Base-by-base conservation (phyloP, 2,888 invertebrate species). In the Harmothoe impar region DNA sequence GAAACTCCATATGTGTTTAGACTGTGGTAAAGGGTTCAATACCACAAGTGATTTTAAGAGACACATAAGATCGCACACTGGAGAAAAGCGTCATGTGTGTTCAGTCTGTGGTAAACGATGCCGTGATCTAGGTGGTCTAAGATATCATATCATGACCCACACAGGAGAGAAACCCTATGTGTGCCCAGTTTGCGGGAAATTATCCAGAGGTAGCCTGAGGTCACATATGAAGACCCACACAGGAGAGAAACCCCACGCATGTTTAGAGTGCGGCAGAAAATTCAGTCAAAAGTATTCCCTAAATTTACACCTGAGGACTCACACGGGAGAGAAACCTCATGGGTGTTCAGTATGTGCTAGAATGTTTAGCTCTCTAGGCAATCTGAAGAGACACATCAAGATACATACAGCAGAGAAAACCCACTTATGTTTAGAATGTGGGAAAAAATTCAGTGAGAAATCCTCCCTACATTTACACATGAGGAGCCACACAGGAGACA, bases 1-100 rank as follows among this genome's bases (percentile, higher is more conserved):
- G 43, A 43, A 43, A 43, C 43, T 10, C 10, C 43, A 43, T 43
- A 43, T 43, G 10, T 43, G 43, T 43, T 43, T 10, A 43, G 5
- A 43, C 43, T 43, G 3, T 43, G 43, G 43, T 43, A 43, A 43
- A 43, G 43, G 43, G 43, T 43, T 43, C 10, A 43, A 3, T 43
- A n/a, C 43, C 43, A 43, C 43, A 43, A 7, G 10, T 5, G 0
- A 5, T 20, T 17, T 85, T 15, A 25, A 85, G 23, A 54, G 3
- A 23, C 88, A 88, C 54, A 54, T 52, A 12, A 88, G 0, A 3
- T 52, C 29, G 0, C 54, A 88, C 17, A 54, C 54, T 1, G 88
- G 88, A 25, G 88, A 88, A 29, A 0, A 54, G 17, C 88, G 17
- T 15, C 56, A 88, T 88, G 88, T 54, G 29, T 88, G 54, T 29